phyloP scores from a whole-genome alignment of 2,797 vertebrate species.

The Smutsia gigantea region DNA sequence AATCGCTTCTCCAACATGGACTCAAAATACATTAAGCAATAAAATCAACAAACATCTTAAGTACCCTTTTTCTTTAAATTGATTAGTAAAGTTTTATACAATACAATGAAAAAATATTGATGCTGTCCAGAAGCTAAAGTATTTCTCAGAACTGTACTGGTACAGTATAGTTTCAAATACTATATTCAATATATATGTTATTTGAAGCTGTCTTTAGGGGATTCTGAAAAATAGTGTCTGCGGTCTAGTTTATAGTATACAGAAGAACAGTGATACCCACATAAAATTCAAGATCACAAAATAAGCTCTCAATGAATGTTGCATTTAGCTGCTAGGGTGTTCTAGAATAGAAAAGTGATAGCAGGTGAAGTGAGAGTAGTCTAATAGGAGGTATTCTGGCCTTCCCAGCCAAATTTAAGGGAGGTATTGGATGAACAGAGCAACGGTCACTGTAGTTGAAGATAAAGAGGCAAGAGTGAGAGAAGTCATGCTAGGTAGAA shows the following conservation, averaged over 20 bases:
- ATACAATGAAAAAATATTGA: neutral
- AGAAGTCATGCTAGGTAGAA: neutral
- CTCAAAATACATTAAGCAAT: neutral
- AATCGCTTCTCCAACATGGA: neutral
- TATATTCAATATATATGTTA: neutral
- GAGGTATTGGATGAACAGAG: neutral
- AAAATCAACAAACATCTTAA: conserved; percentile 22
- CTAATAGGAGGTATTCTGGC: neutral
- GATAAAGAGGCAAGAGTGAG: neutral
- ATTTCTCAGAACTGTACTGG: neutral
- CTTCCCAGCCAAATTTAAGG: neutral
- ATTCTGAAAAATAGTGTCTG: neutral
- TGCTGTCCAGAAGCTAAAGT: conserved; percentile 8
- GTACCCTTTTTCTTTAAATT: neutral
- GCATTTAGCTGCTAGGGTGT: neutral
- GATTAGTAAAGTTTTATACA: neutral
- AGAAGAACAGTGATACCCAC: neutral
- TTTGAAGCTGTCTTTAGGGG: neutral
- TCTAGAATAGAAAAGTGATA: neutral
- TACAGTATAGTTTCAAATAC: neutral
- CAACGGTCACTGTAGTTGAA: neutral
- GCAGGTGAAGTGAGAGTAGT: neutral
- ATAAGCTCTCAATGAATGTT: neutral
- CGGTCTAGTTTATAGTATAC: neutral
- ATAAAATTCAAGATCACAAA: neutral